Base-by-base conservation (phyloP, 2,113 vertebrate genomes). In the Pollimyrus isidori region DNA sequence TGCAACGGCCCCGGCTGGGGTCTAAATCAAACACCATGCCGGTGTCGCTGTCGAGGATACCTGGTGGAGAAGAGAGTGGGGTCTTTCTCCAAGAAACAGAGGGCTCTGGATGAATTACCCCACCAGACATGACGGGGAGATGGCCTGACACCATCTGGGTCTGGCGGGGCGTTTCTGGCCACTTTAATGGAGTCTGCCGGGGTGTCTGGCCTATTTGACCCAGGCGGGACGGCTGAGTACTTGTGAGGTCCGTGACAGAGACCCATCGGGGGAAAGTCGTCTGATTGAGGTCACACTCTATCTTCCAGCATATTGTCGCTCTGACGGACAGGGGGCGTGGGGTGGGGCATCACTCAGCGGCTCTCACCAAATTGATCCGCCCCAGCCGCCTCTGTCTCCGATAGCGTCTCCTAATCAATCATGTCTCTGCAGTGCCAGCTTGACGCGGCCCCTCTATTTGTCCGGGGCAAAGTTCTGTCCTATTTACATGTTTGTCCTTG, bases 331-430 rank as follows among this genome's bases (percentile, higher is more conserved):
- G 58, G 76, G 52, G 80, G 52, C 76, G 80, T 50, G 80, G 88
- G 19, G 35, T 58, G n/a, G 23, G 49, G 56, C 76, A 53, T 84
- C 52, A 58, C 76, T 39, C 88, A 26, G 50, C 23, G 52, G 45
- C 92, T 93, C 89, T 94, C 93, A 94, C 91, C 88, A 93, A 91
- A 94, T 92, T 93, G 92, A 93, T 90, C 56, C 26, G 26, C 35
- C 89, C 90, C 80, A 6, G 90, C 93, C 90, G 91, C 89, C 91
- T 89, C 88, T 88, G 87, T 89, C 73, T 84, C 88, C 91, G 58
- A 82, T 89, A 26, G 52, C 90, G 90, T 93, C 93, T 89, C 91
- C 90, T 93, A 93, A 95, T 94, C 93, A 93, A 91, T 95, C 94
- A 93, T 90, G 23, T 88, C 87, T 86, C 90, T 35, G 56, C 87